Base-by-base conservation (phyloP, 2,888 invertebrate species). In the Polymixis flavicincta region DNA sequence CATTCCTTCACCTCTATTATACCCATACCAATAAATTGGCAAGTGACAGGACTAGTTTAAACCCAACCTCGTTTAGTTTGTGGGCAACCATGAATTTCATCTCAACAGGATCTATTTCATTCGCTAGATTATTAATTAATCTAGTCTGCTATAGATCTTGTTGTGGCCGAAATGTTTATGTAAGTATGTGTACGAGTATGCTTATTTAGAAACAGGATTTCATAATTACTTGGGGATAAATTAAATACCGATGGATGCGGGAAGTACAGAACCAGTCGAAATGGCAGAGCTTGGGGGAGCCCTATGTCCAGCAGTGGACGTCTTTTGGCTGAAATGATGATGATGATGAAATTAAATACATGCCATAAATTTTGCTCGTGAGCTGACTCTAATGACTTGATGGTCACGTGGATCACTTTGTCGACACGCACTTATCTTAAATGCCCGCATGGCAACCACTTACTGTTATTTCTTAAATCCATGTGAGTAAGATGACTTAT, bases 11-110 rank as follows among this genome's bases (percentile, higher is more conserved):
- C 5, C 8, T 17, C 11, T 42, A 17, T 25, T 48, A 32, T 7
- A 71, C 11, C 55, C 48, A 48, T 75, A 13, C n/a, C 1, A 19
- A 52, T 75, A 37, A 66, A 65, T 48, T 54, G 22, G 22, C 8
- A 22, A n/a, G 13, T 60, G 68, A 52, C 14, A 37, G 11, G 68
- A 78, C 37, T 54, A n/a, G 48, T 25, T 60, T 52, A 7, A 25
- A 13, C 9, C 9, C 13, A 28, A 25, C 8, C 2, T 25, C 17
- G 32, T 28, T 45, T 50, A 45, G 66, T 59, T 42, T 37, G 25
- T 54, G 1, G 32, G 48, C 25, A 13, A 11, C n/a, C 28, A 45
- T 54, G 28, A 28, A 8, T 50, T 42, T 37, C 13, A 55, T 45
- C 48, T 48, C 11, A 52, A 19, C 42, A 28, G 7, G 50, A 65